Evolutionary conservation across 1,140 invertebrate genomes (phyloP).

Genomic region (Brachionus rotundiformis): DNA sequence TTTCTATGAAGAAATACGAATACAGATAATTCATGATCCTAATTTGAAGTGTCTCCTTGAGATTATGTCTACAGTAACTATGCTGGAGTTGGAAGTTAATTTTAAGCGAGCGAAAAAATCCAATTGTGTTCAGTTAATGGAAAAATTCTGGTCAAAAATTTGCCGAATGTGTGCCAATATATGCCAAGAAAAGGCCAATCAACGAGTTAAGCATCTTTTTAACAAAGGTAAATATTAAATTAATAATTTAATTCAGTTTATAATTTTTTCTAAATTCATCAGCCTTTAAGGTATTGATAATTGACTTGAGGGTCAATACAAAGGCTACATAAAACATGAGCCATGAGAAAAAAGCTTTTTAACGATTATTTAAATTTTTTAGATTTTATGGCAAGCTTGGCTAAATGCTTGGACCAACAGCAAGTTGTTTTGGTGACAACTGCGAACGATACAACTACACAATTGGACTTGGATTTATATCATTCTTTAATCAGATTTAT

Average conservation of each 20-base stretch:
- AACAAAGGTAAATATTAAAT: slow-evolving; percentile 18
- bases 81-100: slow-evolving; percentile 16
- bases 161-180: slow-evolving; percentile 40
- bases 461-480: slow-evolving; percentile 44
- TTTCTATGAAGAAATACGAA: slow-evolving; percentile 48
- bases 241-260: background rate
- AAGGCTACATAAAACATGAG: background rate
- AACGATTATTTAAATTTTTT: background rate
- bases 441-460: background rate
- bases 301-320: slow-evolving; percentile 13
- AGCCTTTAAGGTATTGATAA: slow-evolving; percentile 3
- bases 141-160: slow-evolving; percentile 52
- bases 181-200: slow-evolving; percentile 31
- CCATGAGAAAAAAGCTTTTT: background rate
- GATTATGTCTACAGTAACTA: background rate
- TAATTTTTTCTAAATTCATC: slow-evolving; percentile 17
- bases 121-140: slow-evolving; percentile 23
- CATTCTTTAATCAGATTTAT: slow-evolving; percentile 41
- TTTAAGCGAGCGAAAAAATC: background rate
- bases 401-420: slow-evolving; percentile 16
- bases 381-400: slow-evolving; percentile 39
- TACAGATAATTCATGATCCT: slow-evolving; percentile 41
- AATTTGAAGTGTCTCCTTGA: slow-evolving; percentile 32
- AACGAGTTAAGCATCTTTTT: background rate
- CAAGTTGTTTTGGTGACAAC: background rate